These are phyloP conservation scores for Eulemur mongoz DNA, from an alignment of 2,797 vertebrate species.

Conservation along the genomic window DNA sequence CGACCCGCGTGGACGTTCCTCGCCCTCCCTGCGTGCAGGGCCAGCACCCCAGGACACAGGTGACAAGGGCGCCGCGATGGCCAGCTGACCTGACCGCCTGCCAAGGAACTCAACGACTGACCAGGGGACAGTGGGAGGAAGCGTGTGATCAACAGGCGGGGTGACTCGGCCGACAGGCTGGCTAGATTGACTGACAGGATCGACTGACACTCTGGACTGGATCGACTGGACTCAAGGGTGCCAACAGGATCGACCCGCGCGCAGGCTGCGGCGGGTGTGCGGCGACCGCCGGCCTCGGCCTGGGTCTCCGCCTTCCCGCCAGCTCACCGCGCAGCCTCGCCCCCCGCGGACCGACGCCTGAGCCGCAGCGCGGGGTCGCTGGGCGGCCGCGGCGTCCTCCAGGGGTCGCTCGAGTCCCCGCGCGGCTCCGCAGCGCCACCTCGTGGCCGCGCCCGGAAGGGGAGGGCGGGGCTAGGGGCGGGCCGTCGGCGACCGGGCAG, in stretches of 20 bases:
- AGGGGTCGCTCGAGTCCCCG: fast-evolving
- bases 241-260: neutral
- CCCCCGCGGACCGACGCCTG: neutral
- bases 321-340: neutral
- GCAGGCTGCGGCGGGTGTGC: neutral
- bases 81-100: neutral
- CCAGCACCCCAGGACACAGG: neutral
- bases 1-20: neutral
- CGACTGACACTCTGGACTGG: neutral
- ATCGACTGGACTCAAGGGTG: neutral
- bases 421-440: fast-evolving
- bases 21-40: neutral
- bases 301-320: neutral
- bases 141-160: neutral
- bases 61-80: neutral
- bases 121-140: neutral
- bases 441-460: neutral
- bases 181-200: neutral
- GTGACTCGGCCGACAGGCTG: neutral
- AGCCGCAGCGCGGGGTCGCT: neutral
- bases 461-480: neutral
- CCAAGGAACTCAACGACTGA: neutral
- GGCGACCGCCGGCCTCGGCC: neutral
- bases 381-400: fast-evolving
- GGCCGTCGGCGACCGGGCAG: fast-evolving